Base-by-base conservation (phyloP, 1,140 invertebrate species). In the Zaprionus tsacasi region DNA sequence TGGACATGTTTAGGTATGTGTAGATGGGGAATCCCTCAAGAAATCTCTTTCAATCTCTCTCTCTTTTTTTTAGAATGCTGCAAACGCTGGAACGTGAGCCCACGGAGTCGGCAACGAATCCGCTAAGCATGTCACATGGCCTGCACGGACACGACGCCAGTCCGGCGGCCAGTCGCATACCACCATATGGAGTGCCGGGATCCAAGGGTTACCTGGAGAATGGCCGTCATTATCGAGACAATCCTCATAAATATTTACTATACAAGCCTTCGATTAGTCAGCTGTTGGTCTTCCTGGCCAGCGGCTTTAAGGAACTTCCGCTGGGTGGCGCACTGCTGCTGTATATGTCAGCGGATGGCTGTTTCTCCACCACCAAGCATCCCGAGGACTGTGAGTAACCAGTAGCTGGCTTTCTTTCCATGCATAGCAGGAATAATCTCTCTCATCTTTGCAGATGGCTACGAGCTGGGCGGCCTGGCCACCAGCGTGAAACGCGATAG, bases 241-340 rank as follows among this genome's bases (percentile, higher is more conserved):
- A 99, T 94, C 98, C 98, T 13, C 98, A 99, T 94, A 99, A 99
- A 93, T 99, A 99, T 93, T 94, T 99, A 76, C 94, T 99, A 72
- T 99, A 98, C 93, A 99, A 98, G 93, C 98, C 98, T 48, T 98
- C 97, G 55, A 96, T 98, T 85, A 97, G 96, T 92, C 98, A 99
- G 93, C 95, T 99, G 35, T 95, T 98, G 92, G 97, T 99, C 21
- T 99, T 99, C 93, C 94, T 99, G 75, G 96, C 98, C 38, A 99
- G 98, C 78, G 97, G 97, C 74, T 98, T 98, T 92, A 98, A 98
- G 93, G 98, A 99, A 93, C 94, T 99, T 69, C 97, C 98, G 25
- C 95, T 96, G 3, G 98, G 97, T 92, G 98, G 98, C 56, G 98
- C 97, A 38, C 94, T 99, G 67, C 93, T 99, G 27, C 94, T 99